Percentiles rank a stretch among this genome's conserved stretches.
These are phyloP conservation scores for Xenopus borealis DNA, from an alignment of 2,113 vertebrate species.

Conservation along the genomic window DNA sequence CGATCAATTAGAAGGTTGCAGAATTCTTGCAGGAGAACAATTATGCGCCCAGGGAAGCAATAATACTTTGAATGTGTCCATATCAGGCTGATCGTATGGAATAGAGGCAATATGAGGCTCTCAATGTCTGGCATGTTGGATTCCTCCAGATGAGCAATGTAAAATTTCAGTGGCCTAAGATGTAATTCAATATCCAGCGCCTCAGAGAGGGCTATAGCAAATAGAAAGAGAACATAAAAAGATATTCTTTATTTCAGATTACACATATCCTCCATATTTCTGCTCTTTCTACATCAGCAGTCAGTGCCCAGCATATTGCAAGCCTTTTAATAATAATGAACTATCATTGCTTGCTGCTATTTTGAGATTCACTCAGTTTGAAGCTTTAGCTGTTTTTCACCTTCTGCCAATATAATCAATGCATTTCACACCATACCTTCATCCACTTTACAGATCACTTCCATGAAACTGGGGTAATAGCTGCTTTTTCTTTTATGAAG, in stretches of 20 bases:
- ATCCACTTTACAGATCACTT: conserved; percentile 59
- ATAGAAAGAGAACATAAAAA: no score
- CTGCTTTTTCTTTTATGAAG: conserved; percentile 64
- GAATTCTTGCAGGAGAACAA: conserved; percentile 78
- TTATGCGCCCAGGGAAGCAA: conserved; percentile 68
- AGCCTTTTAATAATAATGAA: no score
- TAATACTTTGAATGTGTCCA: conserved; percentile 79
- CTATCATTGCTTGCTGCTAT: no score
- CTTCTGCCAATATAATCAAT: no score
- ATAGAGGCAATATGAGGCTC: conserved; percentile 69
- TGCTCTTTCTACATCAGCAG: no score
- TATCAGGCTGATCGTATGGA: conserved; percentile 82
- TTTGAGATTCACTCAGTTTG: no score
- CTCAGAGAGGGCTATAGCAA: conserved; percentile 60
- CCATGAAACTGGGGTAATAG: conserved; percentile 62
- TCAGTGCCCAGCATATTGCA: no score
- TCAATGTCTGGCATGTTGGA: conserved; percentile 65
- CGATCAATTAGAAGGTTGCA: conserved; percentile 83
- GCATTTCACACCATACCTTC: conserved; percentile 49
- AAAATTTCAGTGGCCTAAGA: conserved; percentile 62
- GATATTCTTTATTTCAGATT: no score
- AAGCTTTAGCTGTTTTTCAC: no score
- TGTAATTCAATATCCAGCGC: conserved; percentile 64
- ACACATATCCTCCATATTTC: no score
- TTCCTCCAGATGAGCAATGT: conserved; percentile 65